Evolutionary conservation across 2,113 vertebrate species (phyloP), one percentile per base, ranked within the genome.

Genomic region (Cephalopholis sonnerati): DNA sequence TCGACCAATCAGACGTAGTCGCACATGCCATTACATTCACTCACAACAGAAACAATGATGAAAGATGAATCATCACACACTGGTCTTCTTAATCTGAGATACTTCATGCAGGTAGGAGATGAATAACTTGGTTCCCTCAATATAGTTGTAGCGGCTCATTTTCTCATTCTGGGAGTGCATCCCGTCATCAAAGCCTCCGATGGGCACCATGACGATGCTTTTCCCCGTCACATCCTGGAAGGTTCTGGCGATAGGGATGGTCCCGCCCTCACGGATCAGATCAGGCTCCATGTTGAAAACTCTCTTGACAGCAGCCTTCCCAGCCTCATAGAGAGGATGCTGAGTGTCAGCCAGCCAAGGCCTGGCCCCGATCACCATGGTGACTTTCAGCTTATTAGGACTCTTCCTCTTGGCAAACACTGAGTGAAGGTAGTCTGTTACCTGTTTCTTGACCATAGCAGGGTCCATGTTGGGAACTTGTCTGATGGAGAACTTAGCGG

Each of bases 401-500:
- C 96, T 98, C 2, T 95, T 97, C 61, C 97, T 95, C 75, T 96
- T 95, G 63, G 95, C 93, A 88, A 99, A 99, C 55, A 96, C 91
- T 0, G 89, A 64, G 22, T 97, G 89, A 39, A 99, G 95, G 78
- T 99, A 92, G 24, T 95, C 95, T 8, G 87, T 94, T 27, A 96
- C 98, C 97, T 98, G 97, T 70, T 94, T 94, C 85, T 97, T 95
- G 70, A 98, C 96, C 54, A 88, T 67, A 0, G 90, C 89, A 1
- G 94, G 92, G 20, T 97, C 94, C 98, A 98, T 98, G 84, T 97
- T 36, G 4, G 97, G 97, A 7, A 98, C 97, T 68, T 97, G 96
- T 16, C 96, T 94, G 66, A 99, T 97, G 29, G 98, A 99, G 92
- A 99, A 99, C 74, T 99, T 99, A 1, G 95, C 97, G 0, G 50